Conservation (phyloP, 2,888 invertebrate genomes). For the Linyphia triangularis region DNA sequence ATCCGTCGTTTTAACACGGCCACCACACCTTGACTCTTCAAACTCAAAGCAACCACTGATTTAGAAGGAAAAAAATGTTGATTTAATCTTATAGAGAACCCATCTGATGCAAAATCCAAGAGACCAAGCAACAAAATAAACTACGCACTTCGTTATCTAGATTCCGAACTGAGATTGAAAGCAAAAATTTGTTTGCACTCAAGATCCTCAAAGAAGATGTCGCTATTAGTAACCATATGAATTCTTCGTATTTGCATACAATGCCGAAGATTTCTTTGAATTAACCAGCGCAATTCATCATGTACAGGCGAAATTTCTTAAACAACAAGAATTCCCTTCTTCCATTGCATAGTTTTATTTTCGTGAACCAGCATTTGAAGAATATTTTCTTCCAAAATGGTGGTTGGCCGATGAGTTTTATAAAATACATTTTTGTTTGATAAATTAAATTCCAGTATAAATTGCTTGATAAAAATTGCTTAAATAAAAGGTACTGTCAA, state of each 20-base stretch:
- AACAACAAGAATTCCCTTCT: too few species aligned
- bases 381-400: too few species aligned
- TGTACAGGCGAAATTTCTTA: neutral
- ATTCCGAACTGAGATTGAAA: conserved; percentile 7
- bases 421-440: too few species aligned
- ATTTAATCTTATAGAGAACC: conserved; percentile 49
- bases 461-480: too few species aligned
- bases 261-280: conserved; percentile 2
- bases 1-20: conserved; percentile 33
- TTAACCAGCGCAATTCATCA: neutral
- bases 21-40: conserved; percentile 60
- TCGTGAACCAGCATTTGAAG: too few species aligned
- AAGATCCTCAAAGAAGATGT: conserved; percentile 36
- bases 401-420: too few species aligned
- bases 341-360: too few species aligned
- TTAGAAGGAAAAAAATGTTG: conserved; percentile 3
- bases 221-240: conserved; percentile 5
- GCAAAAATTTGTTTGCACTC: conserved; percentile 23
- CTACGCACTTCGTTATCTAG: conserved; percentile 8
- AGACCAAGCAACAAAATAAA: conserved; percentile 32
- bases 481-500: too few species aligned
- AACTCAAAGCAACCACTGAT: neutral
- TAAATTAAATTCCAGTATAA: too few species aligned
- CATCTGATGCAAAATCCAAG: neutral
- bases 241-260: conserved; percentile 36